Base-by-base conservation (phyloP, 2,888 invertebrate species). In the Diaperis boleti region DNA sequence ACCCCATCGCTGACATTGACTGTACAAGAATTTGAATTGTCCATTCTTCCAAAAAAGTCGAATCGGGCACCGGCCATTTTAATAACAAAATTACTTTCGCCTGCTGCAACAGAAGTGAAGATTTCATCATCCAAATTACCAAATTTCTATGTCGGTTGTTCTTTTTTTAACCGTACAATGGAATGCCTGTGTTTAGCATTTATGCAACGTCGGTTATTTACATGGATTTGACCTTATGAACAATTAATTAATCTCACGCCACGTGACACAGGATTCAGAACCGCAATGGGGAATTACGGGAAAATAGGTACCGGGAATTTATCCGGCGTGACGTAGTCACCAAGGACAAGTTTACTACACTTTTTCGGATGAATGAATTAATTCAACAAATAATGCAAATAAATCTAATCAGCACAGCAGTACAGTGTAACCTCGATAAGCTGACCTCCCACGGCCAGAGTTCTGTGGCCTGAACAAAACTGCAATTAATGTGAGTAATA, bases 111-210 rank as follows among this genome's bases (percentile, higher is more conserved):
- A 42, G 7, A 18, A 52, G 18, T 52, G 45, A 50, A 49, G 55
- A 66, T 66, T 66, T 64, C 66, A 62, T 66, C 66, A 66, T 57
- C 52, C 66, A 50, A 57, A 61, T 61, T 64, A 64, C 59, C 64
- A 20, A 66, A 64, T 66, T 66, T 66, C 59, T 66, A 45, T 59
- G 50, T 47, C 45, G 47, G 41, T 29, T 45, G 52, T 41, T 59
- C 45, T 31, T 49, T 64, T 49, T 62, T 60, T 56, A 52, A 61
- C 39, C 18, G 37, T 29, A 47, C 59, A 60, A 42, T 31, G 52
- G 44, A 60, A 60, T 60, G 42, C 35, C 52, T 50, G 44, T 41
- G 50, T 50, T 61, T 45, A 45, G 10, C 11, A 52, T 50, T 44
- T 39, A 37, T 54, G 47, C 45, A 54, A 45, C 18, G 26, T 11